Conservation (phyloP, 2,797 vertebrate genomes). For the Sebastes iracundus region DNA sequence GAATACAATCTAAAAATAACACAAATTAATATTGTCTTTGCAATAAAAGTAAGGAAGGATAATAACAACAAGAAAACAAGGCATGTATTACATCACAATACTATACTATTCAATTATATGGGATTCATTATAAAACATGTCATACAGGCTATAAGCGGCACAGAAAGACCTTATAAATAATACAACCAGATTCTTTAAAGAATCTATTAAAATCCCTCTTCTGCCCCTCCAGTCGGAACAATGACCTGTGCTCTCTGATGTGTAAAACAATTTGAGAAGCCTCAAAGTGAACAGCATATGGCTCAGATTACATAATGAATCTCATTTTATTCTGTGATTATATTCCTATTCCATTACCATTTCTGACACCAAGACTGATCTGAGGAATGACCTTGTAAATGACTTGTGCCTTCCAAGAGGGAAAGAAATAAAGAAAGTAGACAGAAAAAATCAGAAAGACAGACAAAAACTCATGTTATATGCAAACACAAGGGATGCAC, state of each 20-base stretch:
- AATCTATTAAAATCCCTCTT: background rate
- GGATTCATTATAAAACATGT: background rate
- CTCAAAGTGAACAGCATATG: background rate
- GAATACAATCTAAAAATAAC: background rate
- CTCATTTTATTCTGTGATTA: background rate
- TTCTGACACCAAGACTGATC: background rate
- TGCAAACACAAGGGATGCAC: too few relatives aligned
- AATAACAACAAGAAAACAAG: background rate
- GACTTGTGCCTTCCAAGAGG: background rate
- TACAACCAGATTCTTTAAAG: background rate
- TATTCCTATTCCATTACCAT: background rate
- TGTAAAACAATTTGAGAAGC: conserved; percentile 12
- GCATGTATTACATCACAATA: background rate
- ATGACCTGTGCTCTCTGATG: conserved; percentile 7
- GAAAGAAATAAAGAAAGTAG: background rate
- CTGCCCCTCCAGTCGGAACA: background rate
- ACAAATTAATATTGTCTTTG: background rate
- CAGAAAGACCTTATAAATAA: background rate
- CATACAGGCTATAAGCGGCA: background rate
- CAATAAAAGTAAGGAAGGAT: background rate
- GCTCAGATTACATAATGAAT: background rate
- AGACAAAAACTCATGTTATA: too few relatives aligned
- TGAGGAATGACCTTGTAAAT: background rate
- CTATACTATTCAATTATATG: background rate
- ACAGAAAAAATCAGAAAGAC: background rate